Base-by-base conservation (phyloP, 64 coral and sea anemone genomes). In the Stichodactyla helianthus region DNA sequence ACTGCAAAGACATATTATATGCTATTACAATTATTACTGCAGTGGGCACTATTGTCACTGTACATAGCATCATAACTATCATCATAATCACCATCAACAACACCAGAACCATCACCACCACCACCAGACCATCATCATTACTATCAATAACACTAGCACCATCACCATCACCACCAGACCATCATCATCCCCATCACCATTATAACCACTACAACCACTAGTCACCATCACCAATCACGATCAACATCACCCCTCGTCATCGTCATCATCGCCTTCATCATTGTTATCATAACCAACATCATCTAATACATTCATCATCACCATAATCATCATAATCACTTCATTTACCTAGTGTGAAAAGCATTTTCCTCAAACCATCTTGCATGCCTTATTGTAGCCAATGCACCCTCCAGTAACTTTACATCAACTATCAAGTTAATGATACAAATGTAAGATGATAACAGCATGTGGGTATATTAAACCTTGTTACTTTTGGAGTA, bases 321-420 rank as follows among this genome's bases (percentile, higher is more conserved):
- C 22, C 62, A n/a, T n/a, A 17, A 65, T n/a, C 62, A 15, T 57
- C 1, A 60, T 60, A 12, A 15, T 15, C 0, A 77, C 31, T 50
- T 8, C 31, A 15, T 61, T 53, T 90, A 99, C 97, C 93, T 99
- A 86, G 97, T 99, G 19, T 99, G 97, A 54, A 99, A 99, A 16
- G 97, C 97, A 95, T 99, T 99, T 61, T 99, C 97, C n/a, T 99
- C 97, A 91, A 99, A 99, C 97, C 97, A 99, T 87, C 97, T 83
- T 56, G 97, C 90, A 86, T 99, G 97, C 44, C 97, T 64, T 54
- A 99, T 99, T 52, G 97, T 99, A 27, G 97, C 97, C 56, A 99
- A 82, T 10, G 97, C 97, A 7, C 97, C 97, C 60, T 99, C 97
- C 6, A 99, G 77, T 60, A 99, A 86, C 62, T 99, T 99, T 1